Base-by-base conservation (phyloP, 2,888 invertebrate genomes). In the Catocala nupta region DNA sequence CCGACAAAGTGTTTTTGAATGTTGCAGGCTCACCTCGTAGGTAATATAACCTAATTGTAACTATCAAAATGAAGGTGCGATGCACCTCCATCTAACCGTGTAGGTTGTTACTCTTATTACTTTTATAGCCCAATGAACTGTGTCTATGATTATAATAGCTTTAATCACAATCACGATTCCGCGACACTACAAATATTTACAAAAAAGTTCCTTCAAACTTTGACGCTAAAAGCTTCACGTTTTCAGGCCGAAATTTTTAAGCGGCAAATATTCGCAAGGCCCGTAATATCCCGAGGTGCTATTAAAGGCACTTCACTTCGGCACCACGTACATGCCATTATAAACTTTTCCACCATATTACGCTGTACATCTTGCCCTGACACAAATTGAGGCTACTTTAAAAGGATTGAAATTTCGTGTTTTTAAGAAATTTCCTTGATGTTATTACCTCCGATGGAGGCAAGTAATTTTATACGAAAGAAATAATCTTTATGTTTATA, bases 321-420 rank as follows among this genome's bases (percentile, higher is more conserved):
- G 70, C 63, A 73, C 78, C 88, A 87, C 89, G 87, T 85, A 82
- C 81, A 60, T 57, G 77, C 84, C 86, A 87, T 90, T 88, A 87
- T 74, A 81, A 89, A 90, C 81, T 89, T 64, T 90, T 83, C 76
- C 63, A 73, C 82, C 80, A 81, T 83, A 83, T 83, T 81, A 83
- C 75, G 72, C 63, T 73, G 81, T 81, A 82, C 77, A 73, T 77
- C 77, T 80, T 81, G 78, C 70, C 67, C 63, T 62, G 55, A 52
- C 64, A 65, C 70, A 75, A 77, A 76, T 74, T 75, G 68, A 55
- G 65, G 72, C 70, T 72, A 65, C 65, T 73, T 77, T 71, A 68
- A 68, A 75, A 65, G 68, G 70, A 72, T 75, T 69, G 65, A 49
- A 51, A 39, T 63, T 55, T 61, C 61, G 45, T 48, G 44, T 51